Conservation (phyloP, 2,113 vertebrate species). For the Tenebrosternarchus preto region DNA sequence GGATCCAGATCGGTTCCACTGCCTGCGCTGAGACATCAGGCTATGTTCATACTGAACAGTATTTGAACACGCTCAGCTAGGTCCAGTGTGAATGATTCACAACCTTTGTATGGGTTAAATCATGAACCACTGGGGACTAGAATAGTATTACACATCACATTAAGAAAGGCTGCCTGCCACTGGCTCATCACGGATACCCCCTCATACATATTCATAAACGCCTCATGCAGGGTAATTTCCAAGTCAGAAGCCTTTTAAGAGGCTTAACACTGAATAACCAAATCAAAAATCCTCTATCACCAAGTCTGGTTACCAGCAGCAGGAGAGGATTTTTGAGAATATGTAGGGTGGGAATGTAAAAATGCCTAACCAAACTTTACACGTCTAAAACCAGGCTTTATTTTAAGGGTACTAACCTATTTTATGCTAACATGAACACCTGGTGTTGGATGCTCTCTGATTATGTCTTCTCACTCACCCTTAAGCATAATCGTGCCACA, state of each 20-base stretch:
- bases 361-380: neutral
- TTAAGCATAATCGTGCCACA: no score
- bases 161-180: neutral
- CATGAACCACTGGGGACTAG: slow-evolving; percentile 27
- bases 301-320: neutral
- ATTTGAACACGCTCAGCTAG: slow-evolving; percentile 2
- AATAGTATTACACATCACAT: slow-evolving; percentile 43
- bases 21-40: neutral
- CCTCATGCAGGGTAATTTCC: slow-evolving; percentile 54
- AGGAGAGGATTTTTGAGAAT: slow-evolving; percentile 30
- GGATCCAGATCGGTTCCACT: no score
- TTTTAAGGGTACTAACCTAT: neutral
- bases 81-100: slow-evolving; percentile 26
- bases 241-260: slow-evolving; percentile 49
- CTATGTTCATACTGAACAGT: neutral
- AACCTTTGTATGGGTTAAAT: slow-evolving; percentile 20
- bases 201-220: slow-evolving; percentile 67
- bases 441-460: neutral
- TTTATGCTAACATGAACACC: neutral
- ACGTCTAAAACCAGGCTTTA: neutral
- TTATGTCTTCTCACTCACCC: no score
- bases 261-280: slow-evolving; percentile 58
- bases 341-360: neutral
- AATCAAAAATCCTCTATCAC: slow-evolving; percentile 48
- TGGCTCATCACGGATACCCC: slow-evolving; percentile 28